Base-by-base conservation (phyloP, 2,797 vertebrate species). In the Onychomys arenicola region DNA sequence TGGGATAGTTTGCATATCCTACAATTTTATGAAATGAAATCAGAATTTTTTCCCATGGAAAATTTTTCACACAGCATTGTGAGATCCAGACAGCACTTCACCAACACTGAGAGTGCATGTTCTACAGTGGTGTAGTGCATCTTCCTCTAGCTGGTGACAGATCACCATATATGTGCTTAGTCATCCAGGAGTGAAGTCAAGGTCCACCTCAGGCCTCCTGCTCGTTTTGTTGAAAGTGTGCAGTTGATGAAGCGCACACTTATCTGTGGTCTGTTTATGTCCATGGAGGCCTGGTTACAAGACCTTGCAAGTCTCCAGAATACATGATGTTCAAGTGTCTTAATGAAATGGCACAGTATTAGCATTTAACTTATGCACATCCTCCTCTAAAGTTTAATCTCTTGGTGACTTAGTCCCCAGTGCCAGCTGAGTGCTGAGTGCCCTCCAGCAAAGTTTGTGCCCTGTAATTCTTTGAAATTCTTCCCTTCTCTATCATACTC, bases 191-290 rank as follows among this genome's bases (percentile, higher is more conserved):
- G 29, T 46, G 37, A 46, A 21, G 9, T 63, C 6, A 61, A 83
- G 61, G 25, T 8, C 49, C 65, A 46, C 55, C 92, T 89, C 14
- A 86, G 1, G n/a, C 87, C 40, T 92, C 75, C 65, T 81, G 46
- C 17, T 46, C 75, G n/a, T 40, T 93, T 89, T 85, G 12, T 90
- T 93, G 57, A 80, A 63, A 23, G 55, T 49, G 14, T 86, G 93
- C 71, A 59, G 80, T 25, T 9, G 21, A n/a, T 76, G 5, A 67
- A 67, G 32, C 82, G 88, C 13, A 57, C 73, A 80, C 67, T 34
- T 59, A 81, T 77, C 57, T 55, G 3, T 40, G 6, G 23, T 9
- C 10, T 52, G 25, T 10, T 83, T 63, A 32, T 43, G 46, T 65
- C 29, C 61, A 49, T 67, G 83, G 63, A 34, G 43, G 10, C 5